Base-by-base conservation (phyloP, 2,797 vertebrate genomes). In the Hoplostethus mediterraneus region DNA sequence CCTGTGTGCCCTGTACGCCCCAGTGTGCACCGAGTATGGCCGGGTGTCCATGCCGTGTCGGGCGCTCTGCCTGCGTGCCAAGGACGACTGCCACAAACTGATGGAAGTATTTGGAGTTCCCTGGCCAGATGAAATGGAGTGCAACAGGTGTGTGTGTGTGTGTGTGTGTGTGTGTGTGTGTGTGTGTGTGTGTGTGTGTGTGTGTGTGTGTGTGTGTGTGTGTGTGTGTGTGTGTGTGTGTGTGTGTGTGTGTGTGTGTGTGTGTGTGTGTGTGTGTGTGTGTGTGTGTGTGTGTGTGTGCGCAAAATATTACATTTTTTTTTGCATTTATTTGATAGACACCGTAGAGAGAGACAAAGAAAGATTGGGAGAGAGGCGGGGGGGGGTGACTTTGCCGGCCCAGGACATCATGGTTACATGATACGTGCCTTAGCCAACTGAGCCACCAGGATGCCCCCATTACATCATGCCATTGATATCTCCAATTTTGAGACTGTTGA, bases 61-160 rank as follows among this genome's bases (percentile, higher is more conserved):
- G 40, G 93, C 95, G 11, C 93, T 98, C 44, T 99, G 97, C 79
- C 96, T 95, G 51, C 93, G 95, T 13, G 96, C 97, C 0, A 95
- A 94, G 81, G 94, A 92, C 0, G 96, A 98, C 79, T 99, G 97
- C 87, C 95, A 95, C 58, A 96, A 96, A 67, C 97, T 99, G 85
- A 97, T 98, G 97, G 96, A 98, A 83, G 95, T 98, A 92, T 99
- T 98, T 57, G 97, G 97, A 1, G 90, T 99, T 54, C 72, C 94
- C 75, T 99, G 97, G 97, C 97, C 97, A 0, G 97, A 97, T 81
- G 97, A 98, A 70, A 98, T 99, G 97, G 96, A 98, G 54, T 99
- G 97, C 60, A 95, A 88, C 92, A 97, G 97, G 97, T 97, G 38
- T 71, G 58, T 86, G 42, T 71, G 33, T 75, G 13, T 60, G n/a